Percentiles rank a stretch among this genome's conserved stretches.
phyloP scores from a whole-genome alignment of 2,113 vertebrate species.

The Zapus hudsonius region DNA sequence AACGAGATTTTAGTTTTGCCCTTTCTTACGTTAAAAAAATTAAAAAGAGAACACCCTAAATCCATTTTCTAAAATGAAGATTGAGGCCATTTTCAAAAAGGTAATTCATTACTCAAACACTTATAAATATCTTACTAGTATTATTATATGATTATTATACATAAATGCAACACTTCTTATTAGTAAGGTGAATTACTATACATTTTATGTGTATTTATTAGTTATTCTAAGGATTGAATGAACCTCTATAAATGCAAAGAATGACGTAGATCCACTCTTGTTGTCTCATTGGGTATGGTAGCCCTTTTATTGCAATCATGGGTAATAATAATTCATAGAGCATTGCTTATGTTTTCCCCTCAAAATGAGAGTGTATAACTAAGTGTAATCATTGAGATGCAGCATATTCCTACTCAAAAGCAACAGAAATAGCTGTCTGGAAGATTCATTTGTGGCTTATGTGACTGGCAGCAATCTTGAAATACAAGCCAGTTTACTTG shows the following conservation, averaged over 20 bases:
- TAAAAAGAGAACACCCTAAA: slow-evolving; percentile 3
- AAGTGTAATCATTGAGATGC: slow-evolving; percentile 16
- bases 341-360: slow-evolving; percentile 25
- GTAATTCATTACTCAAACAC: slow-evolving; percentile 54
- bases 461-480: slow-evolving; percentile 48
- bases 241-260: slow-evolving; percentile 59
- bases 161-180: slow-evolving; percentile 43
- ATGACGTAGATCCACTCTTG: slow-evolving; percentile 26
- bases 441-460: slow-evolving; percentile 20
- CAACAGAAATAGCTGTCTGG: slow-evolving; percentile 35
- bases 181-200: slow-evolving; percentile 48
- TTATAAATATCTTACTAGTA: slow-evolving; percentile 23
- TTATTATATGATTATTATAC: slow-evolving; percentile 42
- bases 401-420: background rate
- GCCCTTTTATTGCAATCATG: slow-evolving; percentile 43
- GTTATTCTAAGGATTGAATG: slow-evolving; percentile 64
- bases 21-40: background rate
- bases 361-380: slow-evolving; percentile 28
- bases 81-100: slow-evolving; percentile 45
- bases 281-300: slow-evolving; percentile 37
- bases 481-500: slow-evolving; percentile 16
- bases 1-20: slow-evolving; percentile 56
- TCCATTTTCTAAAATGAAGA: slow-evolving; percentile 31
- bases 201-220: slow-evolving; percentile 70
- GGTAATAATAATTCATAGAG: slow-evolving; percentile 67